Evolutionary conservation across 2,888 invertebrate species (phyloP), one percentile per base, ranked within the genome.

Genomic region (Hermaeophaga mercurialis): DNA sequence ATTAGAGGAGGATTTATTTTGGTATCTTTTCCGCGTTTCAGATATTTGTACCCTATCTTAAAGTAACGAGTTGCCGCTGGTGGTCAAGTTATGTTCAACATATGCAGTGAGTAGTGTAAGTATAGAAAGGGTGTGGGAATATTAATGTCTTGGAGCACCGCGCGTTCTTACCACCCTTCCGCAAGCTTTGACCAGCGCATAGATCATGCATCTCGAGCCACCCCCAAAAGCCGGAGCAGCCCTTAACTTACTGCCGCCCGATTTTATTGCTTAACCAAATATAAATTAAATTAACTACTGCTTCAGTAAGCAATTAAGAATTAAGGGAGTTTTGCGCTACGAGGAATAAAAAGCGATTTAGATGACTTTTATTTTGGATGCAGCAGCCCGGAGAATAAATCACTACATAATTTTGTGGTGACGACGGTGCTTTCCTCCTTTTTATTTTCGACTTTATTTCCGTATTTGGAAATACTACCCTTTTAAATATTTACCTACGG

Each of bases 241-340:
- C 56, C 59, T 53, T 70, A 69, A 70, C 66, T 72, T 69, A 71
- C 65, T 69, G 66, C 70, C 69, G 70, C 72, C 74, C 72, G 74
- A 76, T 76, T 78, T 78, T 77, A 77, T 78, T 77, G 75, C 76
- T 73, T 71, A 71, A 73, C 75, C 74, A 76, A 75, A 75, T 76
- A 78, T 77, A 77, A 77, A 77, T 78, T 78, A 78, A 78, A 78
- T 78, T 78, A 78, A 78, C 76, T 78, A 76, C 77, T 73, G 77
- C 77, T 76, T 76, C 76, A 75, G 75, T 75, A 73, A 74, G 76
- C 77, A 76, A 77, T 77, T 77, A 76, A 75, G 76, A 76, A 76
- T 76, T 76, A 72, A 74, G 74, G 75, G 74, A 75, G 74, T 74
- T 74, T 72, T 73, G 73, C 71, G 71, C 68, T 66, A 67, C 69